Conservation (phyloP, 2,113 vertebrate genomes). For the Ctenodactylus gundi region DNA sequence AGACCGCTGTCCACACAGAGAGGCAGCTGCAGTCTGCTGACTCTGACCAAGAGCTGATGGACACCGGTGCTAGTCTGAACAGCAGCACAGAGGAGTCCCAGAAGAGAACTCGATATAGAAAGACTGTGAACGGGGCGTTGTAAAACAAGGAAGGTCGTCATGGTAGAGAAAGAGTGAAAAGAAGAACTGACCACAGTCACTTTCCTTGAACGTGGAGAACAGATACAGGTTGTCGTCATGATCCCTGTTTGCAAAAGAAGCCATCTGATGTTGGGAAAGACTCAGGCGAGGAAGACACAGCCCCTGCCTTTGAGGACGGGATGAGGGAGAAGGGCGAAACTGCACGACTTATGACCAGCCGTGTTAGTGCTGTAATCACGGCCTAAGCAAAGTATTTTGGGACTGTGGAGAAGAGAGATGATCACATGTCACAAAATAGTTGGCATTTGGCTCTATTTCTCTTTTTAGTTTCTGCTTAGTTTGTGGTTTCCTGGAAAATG, state of each 20-base stretch:
- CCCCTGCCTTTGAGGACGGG: background rate
- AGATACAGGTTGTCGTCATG: background rate
- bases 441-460: constrained; percentile 58
- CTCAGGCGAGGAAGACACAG: background rate
- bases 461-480: constrained; percentile 64
- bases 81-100: background rate
- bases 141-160: no score
- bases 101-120: background rate
- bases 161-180: no score
- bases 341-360: background rate
- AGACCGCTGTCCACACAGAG: background rate
- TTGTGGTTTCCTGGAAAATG: constrained; percentile 63
- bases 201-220: background rate
- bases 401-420: constrained; percentile 44
- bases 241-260: background rate
- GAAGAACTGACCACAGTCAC: background rate
- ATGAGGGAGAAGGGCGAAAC: background rate
- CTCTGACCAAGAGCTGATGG: background rate
- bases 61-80: background rate
- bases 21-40: rapidly evolving
- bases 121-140: background rate
- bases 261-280: background rate
- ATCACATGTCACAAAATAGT: constrained; percentile 56
- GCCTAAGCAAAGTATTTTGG: constrained; percentile 52
- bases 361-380: background rate